Base-by-base conservation (phyloP, 2,888 invertebrate species). In the Amphimallon solstitiale region DNA sequence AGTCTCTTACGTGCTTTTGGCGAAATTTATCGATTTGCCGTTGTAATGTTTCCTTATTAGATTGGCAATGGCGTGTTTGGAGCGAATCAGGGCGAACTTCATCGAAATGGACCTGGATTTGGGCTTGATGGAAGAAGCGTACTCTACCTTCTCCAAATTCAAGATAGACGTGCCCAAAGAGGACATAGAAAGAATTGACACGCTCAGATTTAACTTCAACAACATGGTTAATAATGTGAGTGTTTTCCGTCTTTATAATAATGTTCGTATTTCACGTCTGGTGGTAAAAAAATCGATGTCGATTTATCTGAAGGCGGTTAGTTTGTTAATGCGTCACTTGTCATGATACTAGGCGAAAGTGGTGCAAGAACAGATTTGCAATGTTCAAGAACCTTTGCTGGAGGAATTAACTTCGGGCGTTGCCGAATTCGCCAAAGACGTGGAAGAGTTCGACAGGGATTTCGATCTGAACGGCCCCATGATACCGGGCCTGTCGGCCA, bases 391-490 rank as follows among this genome's bases (percentile, higher is more conserved):
- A 3, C 89, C 92, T 7, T 84, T 94, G 35, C 88, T 91, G 75
- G 84, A 84, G 35, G 92, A 94, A 79, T 82, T 95, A 9, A 86
- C 88, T 1, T 87, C 87, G 43, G 93, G 93, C 12, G 91, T 93
- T 7, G 79, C 84, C 0, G 83, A 86, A 37, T 92, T 94, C 77
- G 83, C 85, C 37, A 79, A 82, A 14, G 91, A 91, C 66, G 90
- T 93, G 1, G 79, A 86, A 19, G 83, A 87, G 64, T 93, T 93
- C 75, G 90, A 92, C 76, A 77, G 77, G 0, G 92, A 93, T 74
- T 93, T 90, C 76, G 90, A 91, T 12, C 75, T 83, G n/a, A 88
- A 86, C 76, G 96, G 96, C 0, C 96, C 96, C 0, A 92, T 95
- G 94, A 88, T 92, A 0, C 88, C 91, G 3, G 94, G 93, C 1